phyloP scores from a whole-genome alignment of 2,888 invertebrate species.

The Dascillus cervinus region DNA sequence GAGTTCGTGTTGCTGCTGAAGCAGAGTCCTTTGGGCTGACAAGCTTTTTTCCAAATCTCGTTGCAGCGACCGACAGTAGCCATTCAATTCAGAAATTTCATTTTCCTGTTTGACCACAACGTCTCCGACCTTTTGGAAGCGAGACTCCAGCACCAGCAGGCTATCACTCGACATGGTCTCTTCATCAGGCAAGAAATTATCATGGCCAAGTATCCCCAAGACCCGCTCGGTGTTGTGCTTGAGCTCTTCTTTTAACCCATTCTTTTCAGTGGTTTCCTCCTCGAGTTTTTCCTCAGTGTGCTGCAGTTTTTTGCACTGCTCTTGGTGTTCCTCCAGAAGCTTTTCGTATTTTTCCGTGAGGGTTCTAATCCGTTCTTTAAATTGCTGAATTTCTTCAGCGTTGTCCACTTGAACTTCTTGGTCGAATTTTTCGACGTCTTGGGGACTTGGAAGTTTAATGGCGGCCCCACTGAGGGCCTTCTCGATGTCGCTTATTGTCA shows the following conservation, averaged over 20 bases:
- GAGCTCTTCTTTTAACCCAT: slow-evolving; percentile 66
- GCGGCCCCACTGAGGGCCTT: slow-evolving; percentile 58
- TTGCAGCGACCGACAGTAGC: slow-evolving; percentile 63
- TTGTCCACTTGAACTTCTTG: slow-evolving; percentile 48
- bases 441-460: slow-evolving; percentile 29
- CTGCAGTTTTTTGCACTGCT: slow-evolving; percentile 41
- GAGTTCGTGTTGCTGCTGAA: slow-evolving; percentile 68
- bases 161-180: slow-evolving; percentile 48
- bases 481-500: slow-evolving; percentile 65
- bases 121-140: slow-evolving; percentile 66
- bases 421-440: slow-evolving; percentile 32
- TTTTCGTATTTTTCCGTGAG: slow-evolving; percentile 53
- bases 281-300: slow-evolving; percentile 55
- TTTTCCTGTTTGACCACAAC: slow-evolving; percentile 67
- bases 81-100: slow-evolving; percentile 65
- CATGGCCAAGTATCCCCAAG: slow-evolving; percentile 51
- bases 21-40: slow-evolving; percentile 56
- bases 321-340: slow-evolving; percentile 36
- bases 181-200: slow-evolving; percentile 45
- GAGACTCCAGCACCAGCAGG: slow-evolving; percentile 66
- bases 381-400: slow-evolving; percentile 52
- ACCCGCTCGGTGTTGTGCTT: slow-evolving; percentile 67
- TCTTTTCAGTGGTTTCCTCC: slow-evolving; percentile 63
- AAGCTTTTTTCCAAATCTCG: slow-evolving; percentile 62
- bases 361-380: slow-evolving; percentile 51